Conservation (phyloP, 2,113 vertebrate species). For the Rhabdomys dilectus region DNA sequence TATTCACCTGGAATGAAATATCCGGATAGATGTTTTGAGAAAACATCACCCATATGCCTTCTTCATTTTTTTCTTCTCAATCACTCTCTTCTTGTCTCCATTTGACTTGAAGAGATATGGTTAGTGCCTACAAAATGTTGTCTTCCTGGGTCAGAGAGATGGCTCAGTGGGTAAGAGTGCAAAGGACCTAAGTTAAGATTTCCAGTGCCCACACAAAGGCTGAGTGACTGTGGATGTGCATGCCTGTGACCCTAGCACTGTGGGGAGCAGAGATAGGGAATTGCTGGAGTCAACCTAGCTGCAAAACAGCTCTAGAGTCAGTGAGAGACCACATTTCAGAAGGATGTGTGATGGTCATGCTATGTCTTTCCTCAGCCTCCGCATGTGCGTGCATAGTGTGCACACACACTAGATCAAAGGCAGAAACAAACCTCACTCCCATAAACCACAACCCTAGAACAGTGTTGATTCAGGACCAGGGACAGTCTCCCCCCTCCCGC, state of each 20-base stretch:
- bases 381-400: too few relatives aligned
- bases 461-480: not conserved
- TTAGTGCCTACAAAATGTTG: not conserved
- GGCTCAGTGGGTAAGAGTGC: not conserved
- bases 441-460: not conserved
- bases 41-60: not conserved
- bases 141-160: not conserved
- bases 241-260: not conserved
- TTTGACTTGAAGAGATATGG: not conserved
- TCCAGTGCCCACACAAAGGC: not conserved
- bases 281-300: not conserved
- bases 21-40: not conserved
- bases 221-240: not conserved
- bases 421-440: not conserved
- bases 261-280: not conserved
- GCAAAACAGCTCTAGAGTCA: not conserved
- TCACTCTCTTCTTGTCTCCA: not conserved
- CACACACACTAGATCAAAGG: not conserved
- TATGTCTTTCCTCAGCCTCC: too few relatives aligned
- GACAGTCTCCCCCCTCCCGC: not conserved
- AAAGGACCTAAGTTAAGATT: not conserved
- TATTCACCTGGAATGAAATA: not conserved
- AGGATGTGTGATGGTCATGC: too few relatives aligned
- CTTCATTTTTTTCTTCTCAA: not conserved
- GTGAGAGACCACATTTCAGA: not conserved